A percentile compares a stretch with the other conserved stretches of the same genome.
phyloP scores from a whole-genome alignment of 2,797 vertebrate species.

The Scyliorhinus canicula region DNA sequence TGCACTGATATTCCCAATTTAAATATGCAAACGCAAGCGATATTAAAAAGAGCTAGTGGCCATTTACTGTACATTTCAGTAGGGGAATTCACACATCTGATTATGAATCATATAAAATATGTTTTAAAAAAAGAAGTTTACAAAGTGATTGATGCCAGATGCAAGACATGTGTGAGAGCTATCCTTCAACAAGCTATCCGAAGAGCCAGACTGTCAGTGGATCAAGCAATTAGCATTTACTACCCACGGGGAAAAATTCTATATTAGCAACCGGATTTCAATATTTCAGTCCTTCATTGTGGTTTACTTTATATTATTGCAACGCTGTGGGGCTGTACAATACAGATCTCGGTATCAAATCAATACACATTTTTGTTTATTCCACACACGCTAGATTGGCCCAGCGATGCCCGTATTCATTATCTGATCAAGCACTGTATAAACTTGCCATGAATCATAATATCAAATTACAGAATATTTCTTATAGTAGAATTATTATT shows the following conservation, averaged over 20 bases:
- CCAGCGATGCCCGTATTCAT: constrained; percentile 30
- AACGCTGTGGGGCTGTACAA: not conserved
- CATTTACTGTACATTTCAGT: not conserved
- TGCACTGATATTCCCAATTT: not conserved
- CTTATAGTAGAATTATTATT: not conserved
- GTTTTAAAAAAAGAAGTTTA: too few species aligned
- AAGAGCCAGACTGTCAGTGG: not conserved
- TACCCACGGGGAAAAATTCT: not conserved
- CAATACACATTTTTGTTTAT: constrained; percentile 32
- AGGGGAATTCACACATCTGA: not conserved
- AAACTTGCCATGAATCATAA: constrained; percentile 34
- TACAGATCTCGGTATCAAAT: not conserved
- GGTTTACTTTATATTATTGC: constrained; percentile 10
- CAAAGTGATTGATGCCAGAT: not conserved
- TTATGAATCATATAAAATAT: not conserved
- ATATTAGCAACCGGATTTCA: not conserved
- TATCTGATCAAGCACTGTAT: constrained; percentile 31
- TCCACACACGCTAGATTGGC: constrained; percentile 33
- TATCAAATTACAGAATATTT: constrained; percentile 29
- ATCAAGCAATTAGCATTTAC: not conserved
- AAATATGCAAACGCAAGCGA: not conserved
- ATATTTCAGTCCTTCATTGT: not conserved
- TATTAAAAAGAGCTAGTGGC: not conserved
- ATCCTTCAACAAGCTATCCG: not conserved
- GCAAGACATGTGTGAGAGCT: not conserved